Percentiles rank a stretch among this genome's conserved stretches.
Evolutionary conservation across 2,888 invertebrate genomes (phyloP).

Genomic region (Aproaerema taeniolella): DNA sequence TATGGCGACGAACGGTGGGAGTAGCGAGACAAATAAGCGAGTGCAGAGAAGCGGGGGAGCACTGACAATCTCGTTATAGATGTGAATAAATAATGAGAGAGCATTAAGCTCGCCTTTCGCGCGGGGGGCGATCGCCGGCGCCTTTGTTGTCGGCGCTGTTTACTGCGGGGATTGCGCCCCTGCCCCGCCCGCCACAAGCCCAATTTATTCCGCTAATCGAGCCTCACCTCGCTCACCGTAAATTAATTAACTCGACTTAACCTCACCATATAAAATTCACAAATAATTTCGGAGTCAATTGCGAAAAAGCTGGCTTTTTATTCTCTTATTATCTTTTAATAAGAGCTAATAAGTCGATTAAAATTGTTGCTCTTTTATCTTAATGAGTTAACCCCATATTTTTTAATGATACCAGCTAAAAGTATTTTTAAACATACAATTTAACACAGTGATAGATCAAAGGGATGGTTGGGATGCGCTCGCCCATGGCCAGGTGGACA

Average conservation of each 20-base stretch:
- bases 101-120: slow-evolving; percentile 60
- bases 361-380: no score
- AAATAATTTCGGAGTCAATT: slow-evolving; percentile 23
- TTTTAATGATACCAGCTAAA: no score
- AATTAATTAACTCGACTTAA: slow-evolving; percentile 68
- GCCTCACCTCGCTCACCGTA: slow-evolving; percentile 57
- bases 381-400: no score
- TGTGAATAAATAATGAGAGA: slow-evolving; percentile 74
- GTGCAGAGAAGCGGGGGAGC: slow-evolving; percentile 43
- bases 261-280: slow-evolving; percentile 44
- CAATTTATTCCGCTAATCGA: slow-evolving; percentile 72
- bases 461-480: slow-evolving; percentile 39
- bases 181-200: slow-evolving; percentile 43
- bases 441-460: no score
- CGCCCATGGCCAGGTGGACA: slow-evolving; percentile 58
- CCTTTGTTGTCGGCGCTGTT: slow-evolving; percentile 68
- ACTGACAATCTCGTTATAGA: slow-evolving; percentile 73
- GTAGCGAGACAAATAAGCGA: slow-evolving; percentile 41
- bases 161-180: slow-evolving; percentile 56
- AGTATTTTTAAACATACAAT: no score
- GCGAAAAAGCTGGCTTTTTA: no score
- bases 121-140: slow-evolving; percentile 43
- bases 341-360: no score
- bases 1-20: slow-evolving; percentile 43
- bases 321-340: no score